A percentile compares a stretch with the other conserved stretches of the same genome.
These are phyloP conservation scores for Hedya salicella DNA, from an alignment of 2,888 invertebrate genomes.

Conservation along the genomic window DNA sequence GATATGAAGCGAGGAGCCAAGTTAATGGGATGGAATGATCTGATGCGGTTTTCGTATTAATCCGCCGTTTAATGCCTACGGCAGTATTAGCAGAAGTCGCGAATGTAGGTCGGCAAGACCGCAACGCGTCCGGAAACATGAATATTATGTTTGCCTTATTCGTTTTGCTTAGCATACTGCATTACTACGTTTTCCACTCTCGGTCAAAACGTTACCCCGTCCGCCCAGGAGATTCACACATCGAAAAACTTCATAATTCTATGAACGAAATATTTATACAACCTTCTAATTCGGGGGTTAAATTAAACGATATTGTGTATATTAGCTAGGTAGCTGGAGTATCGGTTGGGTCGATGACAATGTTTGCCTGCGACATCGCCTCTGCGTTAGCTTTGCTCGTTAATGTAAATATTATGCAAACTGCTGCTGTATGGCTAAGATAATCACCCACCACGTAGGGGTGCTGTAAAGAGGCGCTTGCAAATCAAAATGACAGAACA, in stretches of 20 bases:
- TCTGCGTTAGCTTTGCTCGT: conserved; percentile 53
- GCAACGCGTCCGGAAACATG: conserved; percentile 48
- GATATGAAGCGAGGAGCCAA: conserved; percentile 16
- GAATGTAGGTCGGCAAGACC: conserved; percentile 50
- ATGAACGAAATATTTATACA: not conserved
- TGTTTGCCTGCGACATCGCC: conserved; percentile 46
- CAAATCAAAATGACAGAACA: conserved; percentile 34
- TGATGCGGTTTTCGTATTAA: conserved; percentile 39
- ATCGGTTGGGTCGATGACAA: conserved; percentile 36
- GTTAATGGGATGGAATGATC: conserved; percentile 29
- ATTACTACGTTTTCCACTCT: conserved; percentile 42
- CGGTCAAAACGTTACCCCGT: not conserved
- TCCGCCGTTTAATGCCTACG: conserved; percentile 28
- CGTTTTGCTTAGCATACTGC: conserved; percentile 39
- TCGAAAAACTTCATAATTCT: not conserved
- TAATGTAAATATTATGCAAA: conserved; percentile 67
- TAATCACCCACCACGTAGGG: conserved; percentile 46
- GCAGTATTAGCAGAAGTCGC: conserved; percentile 47
- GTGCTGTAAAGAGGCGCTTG: conserved; percentile 34
- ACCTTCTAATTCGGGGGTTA: not conserved
- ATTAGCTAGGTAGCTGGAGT: conserved; percentile 16
- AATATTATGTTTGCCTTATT: conserved; percentile 42
- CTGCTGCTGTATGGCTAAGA: conserved; percentile 52
- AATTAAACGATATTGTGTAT: conserved; percentile 14
- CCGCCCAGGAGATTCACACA: not conserved